Evolutionary conservation across 2,797 vertebrate genomes (phyloP), one percentile per base, ranked within the genome.

Genomic region (Microctenopoma stevenorrisi): DNA sequence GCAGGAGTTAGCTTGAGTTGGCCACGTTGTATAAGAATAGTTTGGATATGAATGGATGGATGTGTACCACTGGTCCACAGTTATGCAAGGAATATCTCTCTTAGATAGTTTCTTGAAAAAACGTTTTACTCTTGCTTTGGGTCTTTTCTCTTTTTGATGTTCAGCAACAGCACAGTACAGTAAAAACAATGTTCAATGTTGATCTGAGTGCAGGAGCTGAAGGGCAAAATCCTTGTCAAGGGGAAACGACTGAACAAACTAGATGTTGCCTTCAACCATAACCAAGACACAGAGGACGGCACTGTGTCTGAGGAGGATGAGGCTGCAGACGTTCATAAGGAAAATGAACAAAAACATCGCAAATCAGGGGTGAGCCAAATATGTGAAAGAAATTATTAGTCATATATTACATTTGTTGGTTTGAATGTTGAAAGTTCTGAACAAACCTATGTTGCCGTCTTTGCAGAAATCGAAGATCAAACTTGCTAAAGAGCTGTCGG

Each of bases 291-390:
- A 44, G 92, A 93, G 1, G 94, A 91, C 0, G 94, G 89, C 48
- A 87, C 88, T 0, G 93, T 99, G 61, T 99, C 97, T 0, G 98
- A 99, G 30, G 98, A 99, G 82, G 98, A 99, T 0, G 98, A 99
- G 88, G 96, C 97, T 0, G 96, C 95, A 0, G 98, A 99, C 22
- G 92, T 89, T 0, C 96, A 97, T 69, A 96, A 97, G 70, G 95
- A 96, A 6, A 94, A 93, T 0, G 88, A 83, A 1, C 94, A 95
- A 48, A 95, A 95, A 81, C 74, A 0, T 22, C 22, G 22, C 5
- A 94, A 94, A 66, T 0, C 84, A 28, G 91, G 92, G 89, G 93
- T 92, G 15, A 2, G 67, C 8, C 28, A 60, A 61, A 56, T 22
- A 44, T n/a, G 54, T n/a, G n/a, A 28, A 64, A 40, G 2, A 6